Percentiles rank a stretch among this genome's conserved stretches.
Evolutionary conservation across 2,113 vertebrate species (phyloP).

Genomic region (Atractosteus spatula): DNA sequence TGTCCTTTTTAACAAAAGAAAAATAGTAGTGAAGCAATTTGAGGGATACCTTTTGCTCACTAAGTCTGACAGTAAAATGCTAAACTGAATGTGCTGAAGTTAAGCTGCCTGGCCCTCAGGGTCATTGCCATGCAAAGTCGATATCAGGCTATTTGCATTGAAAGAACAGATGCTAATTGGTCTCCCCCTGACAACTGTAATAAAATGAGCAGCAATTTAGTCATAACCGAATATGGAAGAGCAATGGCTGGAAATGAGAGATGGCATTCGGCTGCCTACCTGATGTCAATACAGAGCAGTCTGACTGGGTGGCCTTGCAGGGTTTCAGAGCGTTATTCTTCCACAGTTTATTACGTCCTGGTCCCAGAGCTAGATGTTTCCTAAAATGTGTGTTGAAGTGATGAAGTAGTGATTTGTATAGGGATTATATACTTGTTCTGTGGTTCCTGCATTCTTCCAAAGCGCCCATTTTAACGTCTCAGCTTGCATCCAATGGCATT

Average conservation of each 20-base stretch:
- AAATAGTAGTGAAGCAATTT: neutral
- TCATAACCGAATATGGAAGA: neutral
- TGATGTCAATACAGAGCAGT: neutral
- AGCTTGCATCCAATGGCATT: no score
- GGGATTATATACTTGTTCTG: no score
- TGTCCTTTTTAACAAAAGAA: no score
- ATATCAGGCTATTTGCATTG: constrained; percentile 2
- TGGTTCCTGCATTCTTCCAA: no score
- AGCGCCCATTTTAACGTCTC: no score
- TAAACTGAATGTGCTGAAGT: neutral
- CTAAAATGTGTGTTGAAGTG: no score
- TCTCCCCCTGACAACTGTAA: neutral
- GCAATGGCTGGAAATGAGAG: neutral
- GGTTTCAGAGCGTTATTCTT: no score
- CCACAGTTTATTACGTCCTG: no score
- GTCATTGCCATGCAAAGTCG: constrained; percentile 13
- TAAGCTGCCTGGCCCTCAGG: neutral
- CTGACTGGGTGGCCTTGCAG: neutral
- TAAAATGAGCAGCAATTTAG: neutral
- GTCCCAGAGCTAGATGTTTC: no score
- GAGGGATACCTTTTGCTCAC: neutral
- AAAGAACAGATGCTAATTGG: constrained; percentile 3
- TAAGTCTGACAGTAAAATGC: neutral
- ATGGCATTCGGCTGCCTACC: neutral
- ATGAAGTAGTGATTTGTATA: no score